Evolutionary conservation across 2,113 vertebrate species (phyloP).

Genomic region (Austrofundulus limnaeus): DNA sequence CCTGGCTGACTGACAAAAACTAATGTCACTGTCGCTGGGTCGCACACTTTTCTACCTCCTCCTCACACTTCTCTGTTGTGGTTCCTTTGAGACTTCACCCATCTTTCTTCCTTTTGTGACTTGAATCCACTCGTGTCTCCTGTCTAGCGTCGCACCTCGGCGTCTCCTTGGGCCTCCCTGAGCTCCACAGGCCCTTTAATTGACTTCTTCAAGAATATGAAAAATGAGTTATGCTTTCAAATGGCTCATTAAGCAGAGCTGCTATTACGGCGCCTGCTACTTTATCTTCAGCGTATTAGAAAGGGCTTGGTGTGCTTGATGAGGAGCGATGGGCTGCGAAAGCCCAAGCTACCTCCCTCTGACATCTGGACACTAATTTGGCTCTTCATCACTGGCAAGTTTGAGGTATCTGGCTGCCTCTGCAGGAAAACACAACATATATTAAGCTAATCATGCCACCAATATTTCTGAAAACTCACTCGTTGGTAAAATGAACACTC

Average conservation of each 20-base stretch:
- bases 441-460: conserved; percentile 30
- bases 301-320: conserved; percentile 54
- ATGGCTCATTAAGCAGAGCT: conserved; percentile 65
- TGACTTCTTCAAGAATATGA: conserved; percentile 67
- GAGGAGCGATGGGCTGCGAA: conserved; percentile 60
- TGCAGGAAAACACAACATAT: conserved; percentile 35
- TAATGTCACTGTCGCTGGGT: conserved; percentile 37
- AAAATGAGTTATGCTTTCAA: conserved; percentile 65
- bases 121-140: conserved; percentile 28
- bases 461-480: conserved; percentile 2
- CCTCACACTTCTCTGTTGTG: conserved; percentile 23
- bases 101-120: conserved; percentile 35
- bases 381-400: conserved; percentile 59
- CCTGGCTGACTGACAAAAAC: conserved; percentile 33
- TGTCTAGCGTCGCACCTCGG: conserved; percentile 24
- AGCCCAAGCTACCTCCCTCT: conserved; percentile 21
- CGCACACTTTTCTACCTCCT: conserved; percentile 49
- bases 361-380: conserved; percentile 60
- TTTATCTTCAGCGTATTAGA: conserved; percentile 67
- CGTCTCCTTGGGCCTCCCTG: conserved; percentile 46
- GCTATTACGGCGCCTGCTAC: conserved; percentile 49
- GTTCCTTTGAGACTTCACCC: conserved; percentile 12
- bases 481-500: conserved; percentile 4
- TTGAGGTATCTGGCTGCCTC: conserved; percentile 33
- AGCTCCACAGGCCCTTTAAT: conserved; percentile 54